Percentiles rank a stretch among this genome's conserved stretches.
Evolutionary conservation across 2,888 invertebrate genomes (phyloP).

Genomic region (Tenthredo livida): DNA sequence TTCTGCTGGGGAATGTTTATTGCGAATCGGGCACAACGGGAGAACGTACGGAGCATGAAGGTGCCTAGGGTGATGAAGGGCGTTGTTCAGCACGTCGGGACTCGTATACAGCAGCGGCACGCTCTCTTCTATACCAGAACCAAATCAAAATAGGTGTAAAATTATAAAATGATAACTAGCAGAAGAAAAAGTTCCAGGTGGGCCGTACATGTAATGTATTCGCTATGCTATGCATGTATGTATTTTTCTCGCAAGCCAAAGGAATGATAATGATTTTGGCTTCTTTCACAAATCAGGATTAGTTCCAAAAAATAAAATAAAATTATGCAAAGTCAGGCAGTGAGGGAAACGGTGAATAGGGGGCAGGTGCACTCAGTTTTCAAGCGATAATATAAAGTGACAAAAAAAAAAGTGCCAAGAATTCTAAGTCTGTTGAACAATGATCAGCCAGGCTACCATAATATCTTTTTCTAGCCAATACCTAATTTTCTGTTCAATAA

Average conservation of each 20-base stretch:
- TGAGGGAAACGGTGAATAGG: too few species aligned
- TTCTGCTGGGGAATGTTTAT: conserved; percentile 69
- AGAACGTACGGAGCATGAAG: conserved; percentile 72
- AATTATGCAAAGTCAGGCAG: too few species aligned
- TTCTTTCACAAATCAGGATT: background rate
- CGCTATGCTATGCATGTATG: background rate
- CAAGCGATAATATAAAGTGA: too few species aligned
- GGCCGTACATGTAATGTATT: conserved; percentile 54
- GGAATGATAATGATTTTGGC: background rate
- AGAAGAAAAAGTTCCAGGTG: conserved; percentile 45
- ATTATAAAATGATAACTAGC: conserved; percentile 64
- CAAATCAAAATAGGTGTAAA: conserved; percentile 70
- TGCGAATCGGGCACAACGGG: conserved; percentile 69
- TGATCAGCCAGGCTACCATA: background rate
- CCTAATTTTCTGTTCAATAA: background rate
- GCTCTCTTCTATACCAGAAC: conserved; percentile 70
- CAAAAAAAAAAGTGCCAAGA: background rate
- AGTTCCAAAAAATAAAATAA: background rate
- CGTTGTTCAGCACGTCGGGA: conserved; percentile 76
- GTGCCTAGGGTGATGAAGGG: conserved; percentile 75
- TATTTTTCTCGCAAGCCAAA: background rate
- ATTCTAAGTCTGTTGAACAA: background rate
- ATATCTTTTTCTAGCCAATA: background rate
- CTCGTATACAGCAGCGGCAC: conserved; percentile 77
- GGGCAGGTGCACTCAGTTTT: too few species aligned